Conservation (phyloP, 2,113 vertebrate species). For the Neopipo cinnamomea region DNA sequence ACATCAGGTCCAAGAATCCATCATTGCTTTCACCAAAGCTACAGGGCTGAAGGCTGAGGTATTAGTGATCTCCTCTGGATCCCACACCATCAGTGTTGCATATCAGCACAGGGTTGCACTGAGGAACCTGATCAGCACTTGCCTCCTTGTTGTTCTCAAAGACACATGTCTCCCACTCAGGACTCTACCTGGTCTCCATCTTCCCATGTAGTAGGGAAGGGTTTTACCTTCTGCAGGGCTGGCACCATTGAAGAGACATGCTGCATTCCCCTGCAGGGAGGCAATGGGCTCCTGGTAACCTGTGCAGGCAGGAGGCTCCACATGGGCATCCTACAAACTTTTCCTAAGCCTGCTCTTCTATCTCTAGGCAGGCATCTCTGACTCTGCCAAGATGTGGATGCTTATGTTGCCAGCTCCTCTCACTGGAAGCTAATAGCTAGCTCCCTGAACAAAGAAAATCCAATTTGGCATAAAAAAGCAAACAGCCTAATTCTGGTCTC, state of each 20-base stretch:
- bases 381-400: neutral
- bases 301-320: neutral
- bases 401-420: neutral
- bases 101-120: fast-evolving
- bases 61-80: neutral
- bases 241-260: fast-evolving
- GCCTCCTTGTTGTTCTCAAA: neutral
- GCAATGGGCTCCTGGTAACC: neutral
- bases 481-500: neutral
- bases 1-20: neutral
- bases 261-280: neutral
- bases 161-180: fast-evolving
- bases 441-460: neutral
- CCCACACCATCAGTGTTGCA: fast-evolving
- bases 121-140: neutral
- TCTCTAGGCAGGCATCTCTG: neutral
- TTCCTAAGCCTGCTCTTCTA: neutral
- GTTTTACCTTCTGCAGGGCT: neutral
- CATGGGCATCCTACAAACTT: fast-evolving
- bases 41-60: neutral
- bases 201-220: neutral
- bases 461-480: neutral
- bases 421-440: neutral
- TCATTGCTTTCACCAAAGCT: neutral
- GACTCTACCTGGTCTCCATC: neutral